A percentile compares a stretch with the other conserved stretches of the same genome.
Conservation (phyloP, 2,113 vertebrate species). For the Scartelaos histophorus region DNA sequence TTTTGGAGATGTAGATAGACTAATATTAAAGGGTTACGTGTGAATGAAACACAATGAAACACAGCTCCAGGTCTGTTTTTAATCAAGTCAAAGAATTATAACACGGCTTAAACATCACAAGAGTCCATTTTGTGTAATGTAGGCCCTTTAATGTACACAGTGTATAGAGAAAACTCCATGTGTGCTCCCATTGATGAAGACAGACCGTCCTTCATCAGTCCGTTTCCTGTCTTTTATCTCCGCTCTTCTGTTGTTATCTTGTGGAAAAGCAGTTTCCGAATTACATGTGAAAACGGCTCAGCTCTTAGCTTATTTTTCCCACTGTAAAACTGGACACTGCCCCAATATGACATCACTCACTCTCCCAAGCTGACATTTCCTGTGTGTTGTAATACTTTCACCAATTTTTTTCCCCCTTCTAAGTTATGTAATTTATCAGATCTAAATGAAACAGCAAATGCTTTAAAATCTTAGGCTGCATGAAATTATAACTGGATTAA, state of each 20-base stretch:
- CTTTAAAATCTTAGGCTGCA: background rate
- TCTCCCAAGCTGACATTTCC: conserved; percentile 59
- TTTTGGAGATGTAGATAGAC: too few relatives aligned
- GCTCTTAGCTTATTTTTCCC: conserved; percentile 50
- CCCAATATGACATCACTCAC: conserved; percentile 69
- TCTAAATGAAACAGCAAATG: conserved; percentile 50
- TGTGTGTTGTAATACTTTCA: conserved; percentile 33
- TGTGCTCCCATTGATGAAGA: background rate
- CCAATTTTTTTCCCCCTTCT: background rate
- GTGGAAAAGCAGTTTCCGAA: conserved; percentile 70
- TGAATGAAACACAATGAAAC: too few relatives aligned
- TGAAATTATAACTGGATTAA: conserved; percentile 14
- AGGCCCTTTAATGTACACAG: too few relatives aligned
- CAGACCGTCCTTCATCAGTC: conserved; percentile 8
- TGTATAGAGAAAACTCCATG: background rate
- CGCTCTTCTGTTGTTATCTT: conserved; percentile 35
- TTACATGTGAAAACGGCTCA: conserved; percentile 60
- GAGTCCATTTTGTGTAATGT: background rate
- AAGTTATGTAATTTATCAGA: conserved; percentile 22
- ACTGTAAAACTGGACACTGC: conserved; percentile 53
- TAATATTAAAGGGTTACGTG: too few relatives aligned
- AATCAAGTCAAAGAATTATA: too few relatives aligned
- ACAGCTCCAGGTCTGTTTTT: too few relatives aligned
- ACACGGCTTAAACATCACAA: too few relatives aligned
- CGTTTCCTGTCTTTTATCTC: conserved; percentile 41